Evolutionary conservation across 2,888 invertebrate species (phyloP).

Genomic region (Malthinus seriepunctatus): DNA sequence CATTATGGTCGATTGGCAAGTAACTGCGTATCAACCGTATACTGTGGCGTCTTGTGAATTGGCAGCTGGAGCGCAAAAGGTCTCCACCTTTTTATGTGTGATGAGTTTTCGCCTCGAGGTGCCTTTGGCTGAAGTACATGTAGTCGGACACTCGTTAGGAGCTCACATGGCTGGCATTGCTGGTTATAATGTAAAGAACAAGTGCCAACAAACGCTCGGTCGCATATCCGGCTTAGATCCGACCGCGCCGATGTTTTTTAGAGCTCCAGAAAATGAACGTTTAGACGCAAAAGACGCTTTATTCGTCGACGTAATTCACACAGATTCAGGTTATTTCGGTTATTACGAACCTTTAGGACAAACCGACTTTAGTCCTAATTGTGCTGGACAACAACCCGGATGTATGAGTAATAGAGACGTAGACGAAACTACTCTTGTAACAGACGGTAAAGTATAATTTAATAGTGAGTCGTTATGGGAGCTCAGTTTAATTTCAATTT

Average conservation of each 20-base stretch:
- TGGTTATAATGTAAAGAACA: slow-evolving; percentile 6
- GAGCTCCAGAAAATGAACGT: background rate
- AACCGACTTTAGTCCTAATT: slow-evolving; percentile 20
- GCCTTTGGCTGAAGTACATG: background rate
- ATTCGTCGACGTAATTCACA: slow-evolving; percentile 19
- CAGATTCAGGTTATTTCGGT: slow-evolving; percentile 13
- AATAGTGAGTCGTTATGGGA: background rate
- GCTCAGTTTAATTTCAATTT: background rate
- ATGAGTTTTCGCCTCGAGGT: background rate
- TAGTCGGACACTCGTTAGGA: slow-evolving; percentile 21
- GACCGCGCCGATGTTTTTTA: slow-evolving; percentile 12
- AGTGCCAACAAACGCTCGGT: slow-evolving; percentile 3
- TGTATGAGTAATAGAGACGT: background rate
- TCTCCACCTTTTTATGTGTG: slow-evolving; percentile 9
- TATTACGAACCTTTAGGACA: slow-evolving; percentile 11
- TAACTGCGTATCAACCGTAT: background rate
- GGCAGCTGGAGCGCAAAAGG: background rate
- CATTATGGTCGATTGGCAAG: slow-evolving; percentile 11
- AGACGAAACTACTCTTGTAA: background rate
- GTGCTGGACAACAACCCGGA: slow-evolving; percentile 11
- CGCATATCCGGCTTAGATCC: slow-evolving; percentile 23
- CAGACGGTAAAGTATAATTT: background rate
- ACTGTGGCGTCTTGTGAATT: slow-evolving; percentile 1
- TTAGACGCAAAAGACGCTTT: slow-evolving; percentile 13
- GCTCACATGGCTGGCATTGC: slow-evolving; percentile 16